Percentiles rank a stretch among this genome's conserved stretches.
phyloP scores from a whole-genome alignment of 2,113 vertebrate species.

The Halcyon senegalensis region DNA sequence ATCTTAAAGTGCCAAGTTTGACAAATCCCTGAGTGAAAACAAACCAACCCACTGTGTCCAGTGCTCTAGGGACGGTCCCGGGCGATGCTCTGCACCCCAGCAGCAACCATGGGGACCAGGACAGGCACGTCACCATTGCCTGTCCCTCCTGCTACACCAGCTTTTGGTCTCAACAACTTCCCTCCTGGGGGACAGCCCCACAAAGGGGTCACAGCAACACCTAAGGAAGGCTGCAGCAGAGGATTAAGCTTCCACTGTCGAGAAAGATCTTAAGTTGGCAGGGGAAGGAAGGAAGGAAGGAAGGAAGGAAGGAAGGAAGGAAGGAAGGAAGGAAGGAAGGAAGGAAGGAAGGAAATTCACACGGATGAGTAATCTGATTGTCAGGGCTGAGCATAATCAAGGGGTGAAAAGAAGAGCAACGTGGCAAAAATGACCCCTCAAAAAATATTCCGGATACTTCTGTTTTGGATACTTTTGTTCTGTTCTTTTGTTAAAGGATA shows the following conservation, averaged over 20 bases:
- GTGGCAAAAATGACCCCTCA: neutral
- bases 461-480: neutral
- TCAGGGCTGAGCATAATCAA: neutral
- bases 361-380: neutral
- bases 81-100: neutral
- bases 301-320: neutral
- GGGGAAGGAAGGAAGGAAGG: neutral
- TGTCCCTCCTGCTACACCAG: neutral
- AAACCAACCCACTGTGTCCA: neutral
- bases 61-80: neutral
- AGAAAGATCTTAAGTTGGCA: neutral
- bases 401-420: neutral
- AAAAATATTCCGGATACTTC: neutral
- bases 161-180: neutral
- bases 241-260: neutral
- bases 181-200: neutral
- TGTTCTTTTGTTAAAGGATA: neutral
- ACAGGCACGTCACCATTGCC: neutral
- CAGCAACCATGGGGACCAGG: neutral
- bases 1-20: neutral
- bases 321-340: neutral
- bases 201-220: neutral
- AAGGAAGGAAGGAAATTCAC: neutral
- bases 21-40: neutral
- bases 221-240: neutral